Evolutionary conservation across 2,888 invertebrate species (phyloP), one percentile per base, ranked within the genome.

Genomic region (Euplexia lucipara): DNA sequence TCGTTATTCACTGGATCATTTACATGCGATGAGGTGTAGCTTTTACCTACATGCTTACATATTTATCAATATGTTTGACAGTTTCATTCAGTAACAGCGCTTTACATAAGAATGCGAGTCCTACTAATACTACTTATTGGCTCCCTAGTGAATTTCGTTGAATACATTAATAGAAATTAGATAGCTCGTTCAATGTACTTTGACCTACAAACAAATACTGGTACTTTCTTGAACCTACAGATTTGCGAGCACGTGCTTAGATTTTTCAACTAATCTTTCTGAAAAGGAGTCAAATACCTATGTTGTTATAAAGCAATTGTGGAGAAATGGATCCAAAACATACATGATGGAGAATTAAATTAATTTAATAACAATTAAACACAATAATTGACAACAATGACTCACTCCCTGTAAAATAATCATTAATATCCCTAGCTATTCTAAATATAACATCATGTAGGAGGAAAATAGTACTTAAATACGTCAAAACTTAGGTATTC

Each of bases 81-180:
- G 34, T 35, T 41, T 34, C 48, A 22, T 34, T 63, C 49, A 54
- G 20, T 10, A 14, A 8, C 41, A 26, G 30, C 9, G 39, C 20
- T 69, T 72, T 41, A 64, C 54, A 72, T 64, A 64, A 30, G 65
- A 64, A 71, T 72, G 54, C 18, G 7, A 49, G 34, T 22, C n/a
- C 47, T n/a, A 42, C 42, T 44, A 39, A 39, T 54, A 44, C 5
- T 12, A 48, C 16, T 18, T 14, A 30, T 30, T 49, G 48, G 37
- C 39, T 30, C 26, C n/a, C 54, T 48, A 45, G 16, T 49, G 54
- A 54, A 49, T 44, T 35, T 69, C 53, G 49, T 62, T 61, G 47
- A 70, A 61, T 48, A 20, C 20, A 48, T 70, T n/a, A 70, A 34
- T 49, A 51, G 61, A 70, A 48, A 47, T 12, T 26, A 26, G 53